These are phyloP conservation scores for Oreortyx pictus DNA, from an alignment of 2,797 vertebrate genomes.

Conservation along the genomic window DNA sequence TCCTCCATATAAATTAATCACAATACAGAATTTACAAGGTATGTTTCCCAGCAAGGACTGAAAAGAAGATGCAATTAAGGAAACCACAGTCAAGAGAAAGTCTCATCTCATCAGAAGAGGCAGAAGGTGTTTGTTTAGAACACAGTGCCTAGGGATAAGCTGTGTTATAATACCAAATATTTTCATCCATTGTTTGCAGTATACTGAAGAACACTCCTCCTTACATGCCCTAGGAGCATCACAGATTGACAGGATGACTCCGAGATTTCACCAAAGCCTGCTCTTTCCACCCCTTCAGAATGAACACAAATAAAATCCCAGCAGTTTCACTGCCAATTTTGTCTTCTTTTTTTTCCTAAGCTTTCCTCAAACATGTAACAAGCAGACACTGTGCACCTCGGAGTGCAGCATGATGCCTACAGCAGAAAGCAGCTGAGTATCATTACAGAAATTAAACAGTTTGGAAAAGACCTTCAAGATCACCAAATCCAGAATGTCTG, in stretches of 20 bases:
- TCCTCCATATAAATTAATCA: neutral
- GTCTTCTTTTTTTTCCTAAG: neutral
- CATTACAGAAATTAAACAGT: too few relatives aligned
- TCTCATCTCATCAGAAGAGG: neutral
- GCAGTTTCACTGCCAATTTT: neutral
- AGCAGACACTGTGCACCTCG: neutral
- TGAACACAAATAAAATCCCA: neutral
- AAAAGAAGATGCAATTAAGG: neutral
- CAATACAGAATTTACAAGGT: neutral
- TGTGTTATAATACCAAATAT: neutral
- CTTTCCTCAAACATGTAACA: neutral
- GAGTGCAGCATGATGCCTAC: rapidly evolving
- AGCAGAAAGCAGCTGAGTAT: neutral
- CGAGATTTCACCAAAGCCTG: neutral
- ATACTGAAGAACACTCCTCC: neutral
- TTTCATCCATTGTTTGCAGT: neutral
- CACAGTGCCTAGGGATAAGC: neutral
- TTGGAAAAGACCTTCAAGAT: neutral
- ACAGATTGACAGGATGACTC: rapidly evolving
- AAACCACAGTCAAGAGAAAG: neutral
- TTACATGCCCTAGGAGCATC: neutral
- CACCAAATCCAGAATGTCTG: neutral
- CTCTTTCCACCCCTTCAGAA: neutral
- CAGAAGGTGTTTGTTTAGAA: neutral
- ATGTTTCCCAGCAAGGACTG: neutral